Evolutionary conservation across 2,113 vertebrate species (phyloP), one percentile per base, ranked within the genome.

Genomic region (Gambusia holbrooki): DNA sequence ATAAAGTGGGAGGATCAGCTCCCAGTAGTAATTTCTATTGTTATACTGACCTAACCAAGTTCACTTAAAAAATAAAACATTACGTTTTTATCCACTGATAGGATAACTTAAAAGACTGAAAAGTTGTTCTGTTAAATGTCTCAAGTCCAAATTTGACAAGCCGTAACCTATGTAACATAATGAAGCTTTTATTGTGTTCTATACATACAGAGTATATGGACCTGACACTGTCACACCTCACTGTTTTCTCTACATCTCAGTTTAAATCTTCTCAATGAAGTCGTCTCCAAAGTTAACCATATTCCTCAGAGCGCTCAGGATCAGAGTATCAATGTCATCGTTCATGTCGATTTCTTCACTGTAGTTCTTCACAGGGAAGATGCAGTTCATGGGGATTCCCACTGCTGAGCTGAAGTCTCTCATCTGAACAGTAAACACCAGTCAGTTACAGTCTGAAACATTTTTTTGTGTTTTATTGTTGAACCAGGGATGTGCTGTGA

Each of bases 321-420:
- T 76, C 66, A 76, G 40, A 1, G 25, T 9, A 51, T 76, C 30
- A 17, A 76, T 1, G 1, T 69, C 40, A 0, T 48, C 9, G 1
- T 35, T 7, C 6, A 10, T 0, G 10, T 45, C 7, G 30, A 40
- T 66, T 69, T 67, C 66, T 27, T 62, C 8, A 27, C 58, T 48
- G 74, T 76, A 69, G 66, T 69, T 76, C 74, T 68, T 76, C 51
- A 76, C 65, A 35, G 67, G 67, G n/a, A 69, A 69, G 17, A 69
- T 32, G 19, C 45, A 69, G 67, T 69, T 51, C 27, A 68, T 28
- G 1, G 65, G 48, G 35, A 76, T 68, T n/a, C 65, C 74, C 54
- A 68, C 17, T 5, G 22, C 8, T 12, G 58, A 10, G 14, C 74
- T 76, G 22, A 76, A 28, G 2, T 76, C 65, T 1, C 0, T 33